Evolutionary conservation across 2,888 invertebrate species (phyloP).

Genomic region (Hypselothyrea guttata): DNA sequence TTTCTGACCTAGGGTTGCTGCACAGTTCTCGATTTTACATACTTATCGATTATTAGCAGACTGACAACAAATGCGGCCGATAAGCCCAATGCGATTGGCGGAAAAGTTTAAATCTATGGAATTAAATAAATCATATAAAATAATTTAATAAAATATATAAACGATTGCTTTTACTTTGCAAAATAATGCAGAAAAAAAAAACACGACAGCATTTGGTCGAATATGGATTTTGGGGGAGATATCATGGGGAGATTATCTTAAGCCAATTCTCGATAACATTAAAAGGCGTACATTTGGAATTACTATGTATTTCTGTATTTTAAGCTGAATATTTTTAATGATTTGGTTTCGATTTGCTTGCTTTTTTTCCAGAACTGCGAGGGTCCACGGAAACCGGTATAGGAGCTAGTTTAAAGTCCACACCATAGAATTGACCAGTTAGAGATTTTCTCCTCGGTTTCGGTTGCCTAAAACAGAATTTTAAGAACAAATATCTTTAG

Average conservation of each 20-base stretch:
- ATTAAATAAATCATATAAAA: too few relatives aligned
- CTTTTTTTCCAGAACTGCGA: conserved; percentile 13
- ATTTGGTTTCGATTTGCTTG: conserved; percentile 3
- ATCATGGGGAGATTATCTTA: too few relatives aligned
- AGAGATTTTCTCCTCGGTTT: conserved; percentile 60
- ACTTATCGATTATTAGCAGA: conserved; percentile 8
- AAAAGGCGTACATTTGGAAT: too few relatives aligned
- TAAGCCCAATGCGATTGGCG: too few relatives aligned
- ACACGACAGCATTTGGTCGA: too few relatives aligned
- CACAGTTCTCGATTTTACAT: neutral
- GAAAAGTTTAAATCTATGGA: neutral
- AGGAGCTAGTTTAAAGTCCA: conserved; percentile 70
- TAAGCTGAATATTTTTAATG: neutral
- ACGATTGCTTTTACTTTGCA: too few relatives aligned
- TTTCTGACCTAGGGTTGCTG: neutral
- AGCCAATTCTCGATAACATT: too few relatives aligned
- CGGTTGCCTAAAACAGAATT: conserved; percentile 35
- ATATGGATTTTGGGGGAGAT: too few relatives aligned
- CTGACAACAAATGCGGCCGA: conserved; percentile 19
- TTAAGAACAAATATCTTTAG: neutral
- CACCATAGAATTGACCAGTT: conserved; percentile 72
- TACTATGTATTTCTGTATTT: too few relatives aligned
- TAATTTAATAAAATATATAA: too few relatives aligned
- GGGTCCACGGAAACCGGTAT: conserved; percentile 57
- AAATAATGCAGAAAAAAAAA: too few relatives aligned